Conservation (phyloP, 1,140 invertebrate genomes). For the Drosophila murphyi region DNA sequence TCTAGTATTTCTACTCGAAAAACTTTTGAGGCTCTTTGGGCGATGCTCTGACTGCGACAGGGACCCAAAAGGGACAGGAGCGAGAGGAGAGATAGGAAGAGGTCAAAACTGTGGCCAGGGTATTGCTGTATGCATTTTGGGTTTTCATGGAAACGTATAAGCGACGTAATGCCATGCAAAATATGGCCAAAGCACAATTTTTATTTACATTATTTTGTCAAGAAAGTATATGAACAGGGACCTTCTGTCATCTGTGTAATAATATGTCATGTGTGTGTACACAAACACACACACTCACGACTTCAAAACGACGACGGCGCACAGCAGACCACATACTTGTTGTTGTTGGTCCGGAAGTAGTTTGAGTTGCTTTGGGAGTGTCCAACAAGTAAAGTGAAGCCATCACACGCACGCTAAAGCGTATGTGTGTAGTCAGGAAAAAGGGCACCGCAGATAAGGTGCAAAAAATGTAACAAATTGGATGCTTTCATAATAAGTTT, state of each 20-base stretch:
- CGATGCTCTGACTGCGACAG: conserved; percentile 35
- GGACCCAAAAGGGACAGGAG: background rate
- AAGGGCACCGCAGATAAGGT: conserved; percentile 38
- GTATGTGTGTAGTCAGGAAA: conserved; percentile 43
- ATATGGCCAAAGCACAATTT: conserved; percentile 67
- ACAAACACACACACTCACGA: conserved; percentile 16
- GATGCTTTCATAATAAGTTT: conserved; percentile 18
- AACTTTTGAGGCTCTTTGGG: conserved; percentile 52
- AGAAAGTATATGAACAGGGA: conserved; percentile 26
- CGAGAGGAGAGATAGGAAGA: background rate
- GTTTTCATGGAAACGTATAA: conserved; percentile 55
- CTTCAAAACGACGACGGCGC: conserved; percentile 45
- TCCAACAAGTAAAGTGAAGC: conserved; percentile 53
- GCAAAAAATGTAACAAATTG: conserved; percentile 36
- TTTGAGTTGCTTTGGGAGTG: conserved; percentile 14
- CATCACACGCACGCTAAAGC: conserved; percentile 22
- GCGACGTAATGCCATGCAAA: conserved; percentile 70
- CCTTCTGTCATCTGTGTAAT: conserved; percentile 31
- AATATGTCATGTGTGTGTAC: conserved; percentile 10
- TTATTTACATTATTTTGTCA: conserved; percentile 23
- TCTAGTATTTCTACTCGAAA: conserved; percentile 57
- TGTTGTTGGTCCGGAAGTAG: conserved; percentile 29
- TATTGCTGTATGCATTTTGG: conserved; percentile 37
- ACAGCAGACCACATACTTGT: conserved; percentile 37
- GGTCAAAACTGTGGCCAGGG: conserved; percentile 11